A percentile compares a stretch with the other conserved stretches of the same genome.
phyloP scores from a whole-genome alignment of 1,140 invertebrate species.

The Aphis gossypii region DNA sequence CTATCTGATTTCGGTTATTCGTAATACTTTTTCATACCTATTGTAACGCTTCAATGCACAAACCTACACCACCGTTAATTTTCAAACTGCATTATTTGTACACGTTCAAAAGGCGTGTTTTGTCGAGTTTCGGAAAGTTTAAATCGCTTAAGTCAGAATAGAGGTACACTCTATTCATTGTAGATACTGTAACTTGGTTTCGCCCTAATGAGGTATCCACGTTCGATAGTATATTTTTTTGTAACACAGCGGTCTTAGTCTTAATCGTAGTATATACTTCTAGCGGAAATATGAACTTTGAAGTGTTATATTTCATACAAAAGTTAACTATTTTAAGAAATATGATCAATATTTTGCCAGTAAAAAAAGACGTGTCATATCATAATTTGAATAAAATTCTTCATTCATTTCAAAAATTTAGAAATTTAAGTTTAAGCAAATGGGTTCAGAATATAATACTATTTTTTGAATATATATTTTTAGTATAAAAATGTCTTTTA shows the following conservation, averaged over 20 bases:
- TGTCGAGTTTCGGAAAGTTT: conserved; percentile 19
- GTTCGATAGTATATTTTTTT: not conserved
- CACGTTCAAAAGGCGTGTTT: not conserved
- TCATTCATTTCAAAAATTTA: too few species aligned
- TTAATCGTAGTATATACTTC: not conserved
- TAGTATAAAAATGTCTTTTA: not conserved
- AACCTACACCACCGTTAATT: not conserved
- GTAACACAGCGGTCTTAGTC: too few species aligned
- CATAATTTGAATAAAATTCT: too few species aligned
- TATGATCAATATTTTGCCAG: too few species aligned
- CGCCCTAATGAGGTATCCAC: not conserved
- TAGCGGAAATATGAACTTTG: not conserved
- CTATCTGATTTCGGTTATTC: not conserved
- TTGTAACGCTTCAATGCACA: not conserved
- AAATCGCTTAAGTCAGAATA: not conserved
- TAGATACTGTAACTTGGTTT: conserved; percentile 3
- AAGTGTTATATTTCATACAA: not conserved
- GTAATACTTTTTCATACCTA: not conserved
- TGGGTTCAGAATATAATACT: not conserved
- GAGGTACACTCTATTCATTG: not conserved
- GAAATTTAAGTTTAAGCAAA: too few species aligned
- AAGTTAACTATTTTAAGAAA: not conserved
- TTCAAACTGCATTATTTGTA: conserved; percentile 14
- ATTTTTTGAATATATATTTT: not conserved
- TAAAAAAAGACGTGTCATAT: too few species aligned